Evolutionary conservation across 1,140 invertebrate genomes (phyloP), one percentile per base, ranked within the genome.

Genomic region (Brachionus plicatilis): DNA sequence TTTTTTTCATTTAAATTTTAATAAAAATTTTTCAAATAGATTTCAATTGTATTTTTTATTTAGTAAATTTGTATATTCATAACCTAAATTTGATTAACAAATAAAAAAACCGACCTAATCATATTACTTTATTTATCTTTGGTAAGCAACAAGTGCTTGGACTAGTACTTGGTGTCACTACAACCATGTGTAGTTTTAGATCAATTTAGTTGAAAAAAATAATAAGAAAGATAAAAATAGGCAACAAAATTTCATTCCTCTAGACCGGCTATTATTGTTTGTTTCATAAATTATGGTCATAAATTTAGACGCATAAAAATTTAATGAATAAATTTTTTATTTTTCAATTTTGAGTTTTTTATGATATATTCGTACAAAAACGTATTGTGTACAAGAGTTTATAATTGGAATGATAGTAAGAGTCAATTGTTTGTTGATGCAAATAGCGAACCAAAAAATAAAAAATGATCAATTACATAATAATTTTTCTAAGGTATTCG

Each of bases 1-100:
- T 65, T 86, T 33, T 86, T 88, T 76, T 47, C 72, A 24, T 47
- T 29, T 33, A 72, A 72, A 41, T 72, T 72, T 72, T 41, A 60
- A 60, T 60, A 60, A 60, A 56, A 53, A 27, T 24, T 47, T 47
- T 60, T 60, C 53, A 20, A 60, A 60, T 27, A 60, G 53, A 60
- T 20, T 60, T 60, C 17, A 60, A 60, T 60, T 60, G 53, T 60
- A 20, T 60, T 20, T 60, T 20, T 60, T 60, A 60, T 17, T 60
- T 24, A 20, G 53, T 60, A 60, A 60, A 60, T 60, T 60, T 60
- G 53, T 60, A 60, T 20, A 60, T 60, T 60, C 53, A 60, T 60
- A 60, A 60, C 53, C 53, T 60, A 60, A 20, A 60, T 60, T 60
- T 60, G 53, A 60, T 60, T 24, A 60, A 60, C 53, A 60, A 60